Evolutionary conservation across 2,113 vertebrate genomes (phyloP), one percentile per base, ranked within the genome.

Genomic region (Anolis carolinensis): DNA sequence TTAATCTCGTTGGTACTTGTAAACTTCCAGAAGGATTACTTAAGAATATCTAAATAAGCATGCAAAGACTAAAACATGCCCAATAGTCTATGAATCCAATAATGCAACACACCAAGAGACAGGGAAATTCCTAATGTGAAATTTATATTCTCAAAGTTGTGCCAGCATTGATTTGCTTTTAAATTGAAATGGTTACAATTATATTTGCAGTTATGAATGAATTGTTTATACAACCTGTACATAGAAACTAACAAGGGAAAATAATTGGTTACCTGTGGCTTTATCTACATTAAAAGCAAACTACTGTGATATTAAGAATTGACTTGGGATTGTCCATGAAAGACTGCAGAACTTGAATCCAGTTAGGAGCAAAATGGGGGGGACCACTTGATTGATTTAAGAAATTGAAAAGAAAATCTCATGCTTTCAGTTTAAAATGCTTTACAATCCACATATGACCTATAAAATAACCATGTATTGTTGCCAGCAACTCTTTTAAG

Each of bases 51-150:
- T 48, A 81, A 7, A 48, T 52, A 70, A 16, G 77, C 50, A 81
- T 91, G 85, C 80, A 91, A 89, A 83, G 87, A 8, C 4, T 85
- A 85, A 92, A 89, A 89, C 87, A 86, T 36, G 84, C 0, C 86
- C 70, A n/a, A 21, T 78, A 50, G 59, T 7, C 82, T 70, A 34
- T 0, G 8, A n/a, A 86, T 82, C 82, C 48, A 44, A 78, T 79
- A 84, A 84, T 39, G 76, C 0, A 11, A 67, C 20, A 55, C 77
- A n/a, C 83, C 44, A 84, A 0, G 83, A 76, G 78, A 5, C 0
- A 62, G 9, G 85, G 62, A 86, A 73, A 74, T 0, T 34, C 14
- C 81, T 9, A 8, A n/a, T 10, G 68, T 25, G 79, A 86, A 81
- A 81, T 48, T 81, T 52, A 8, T 87, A 55, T 23, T 88, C 86